Base-by-base conservation (phyloP, 2,888 invertebrate species). In the Diloba caeruleocephala region DNA sequence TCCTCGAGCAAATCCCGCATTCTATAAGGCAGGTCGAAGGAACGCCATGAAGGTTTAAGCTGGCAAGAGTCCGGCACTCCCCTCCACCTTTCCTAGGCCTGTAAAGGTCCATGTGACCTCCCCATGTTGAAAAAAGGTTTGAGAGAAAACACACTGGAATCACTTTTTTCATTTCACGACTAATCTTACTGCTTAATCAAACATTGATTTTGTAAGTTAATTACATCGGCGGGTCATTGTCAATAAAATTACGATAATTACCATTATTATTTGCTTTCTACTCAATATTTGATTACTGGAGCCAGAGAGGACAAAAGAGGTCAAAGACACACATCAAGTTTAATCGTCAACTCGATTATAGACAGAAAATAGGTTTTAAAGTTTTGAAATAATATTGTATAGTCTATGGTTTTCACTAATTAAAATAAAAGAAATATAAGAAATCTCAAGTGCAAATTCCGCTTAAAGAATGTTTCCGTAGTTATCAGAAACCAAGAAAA, bases 201-300 rank as follows among this genome's bases (percentile, higher is more conserved):
- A 21, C 15, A 21, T 21, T 28, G 17, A 37, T 29, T n/a, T n/a
- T n/a, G n/a, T n/a, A n/a, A n/a, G n/a, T n/a, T 26, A 56, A 49
- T 54, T 49, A 38, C 41, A 26, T 31, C 32, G 12, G 1, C 38
- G 9, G 67, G 67, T 71, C 67, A 71, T 62, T 69, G 69, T 56
- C 71, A 56, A 23, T 56, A 34, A 34, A 54, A 63, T 71, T 66
- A 62, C 14, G 43, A 44, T 37, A 50, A 57, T 66, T 52, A 37
- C 52, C 25, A 66, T 58, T 44, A 66, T 66, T 62, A 58, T 49
- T 29, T 43, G 69, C 67, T 69, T 66, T 69, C 68, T 53, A 71
- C 21, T 41, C 26, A 52, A 34, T 7, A 34, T 49, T 48, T 52
- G 10, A 52, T 44, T 41, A 26, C 9, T 15, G 49, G 28, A 13